phyloP scores from a whole-genome alignment of 2,888 invertebrate genomes.

The Lysandra coridon region DNA sequence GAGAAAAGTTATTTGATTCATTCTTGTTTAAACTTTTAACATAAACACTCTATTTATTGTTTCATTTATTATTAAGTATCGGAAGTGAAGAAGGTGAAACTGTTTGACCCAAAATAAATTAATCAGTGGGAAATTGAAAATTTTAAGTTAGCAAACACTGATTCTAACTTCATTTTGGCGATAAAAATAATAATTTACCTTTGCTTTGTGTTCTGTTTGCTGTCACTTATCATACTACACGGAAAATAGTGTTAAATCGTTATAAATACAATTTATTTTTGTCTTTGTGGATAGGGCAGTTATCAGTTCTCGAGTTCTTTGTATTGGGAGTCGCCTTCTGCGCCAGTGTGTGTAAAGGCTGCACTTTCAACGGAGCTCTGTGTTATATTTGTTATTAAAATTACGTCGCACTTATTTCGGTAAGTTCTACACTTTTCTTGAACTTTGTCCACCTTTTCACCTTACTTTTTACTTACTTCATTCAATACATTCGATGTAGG shows the following conservation, averaged over 20 bases:
- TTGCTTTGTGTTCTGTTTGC: slow-evolving; percentile 52
- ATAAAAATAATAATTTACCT: slow-evolving; percentile 44
- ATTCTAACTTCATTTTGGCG: slow-evolving; percentile 58
- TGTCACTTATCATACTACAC: slow-evolving; percentile 52
- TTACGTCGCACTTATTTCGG: slow-evolving; percentile 37
- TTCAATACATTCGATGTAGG: neutral
- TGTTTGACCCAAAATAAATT: slow-evolving; percentile 1
- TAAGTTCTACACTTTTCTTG: slow-evolving; percentile 33
- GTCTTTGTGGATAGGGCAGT: slow-evolving; percentile 47
- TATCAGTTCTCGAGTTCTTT: slow-evolving; percentile 55
- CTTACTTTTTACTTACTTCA: neutral
- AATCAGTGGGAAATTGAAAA: slow-evolving; percentile 36
- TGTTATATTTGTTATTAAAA: slow-evolving; percentile 28
- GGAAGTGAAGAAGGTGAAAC: neutral
- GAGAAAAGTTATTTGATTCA: neutral
- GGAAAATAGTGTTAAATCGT: slow-evolving; percentile 49
- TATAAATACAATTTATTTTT: slow-evolving; percentile 47
- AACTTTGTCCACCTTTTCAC: neutral
- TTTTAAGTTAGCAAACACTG: slow-evolving; percentile 48
- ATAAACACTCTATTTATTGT: neutral
- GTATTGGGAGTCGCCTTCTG: slow-evolving; percentile 73
- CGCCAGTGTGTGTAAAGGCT: slow-evolving; percentile 80
- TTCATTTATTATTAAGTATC: neutral
- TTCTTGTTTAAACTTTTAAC: neutral
- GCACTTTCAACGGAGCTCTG: slow-evolving; percentile 60